phyloP scores from a whole-genome alignment of 1,140 invertebrate genomes.

The Ooceraea biroi region DNA sequence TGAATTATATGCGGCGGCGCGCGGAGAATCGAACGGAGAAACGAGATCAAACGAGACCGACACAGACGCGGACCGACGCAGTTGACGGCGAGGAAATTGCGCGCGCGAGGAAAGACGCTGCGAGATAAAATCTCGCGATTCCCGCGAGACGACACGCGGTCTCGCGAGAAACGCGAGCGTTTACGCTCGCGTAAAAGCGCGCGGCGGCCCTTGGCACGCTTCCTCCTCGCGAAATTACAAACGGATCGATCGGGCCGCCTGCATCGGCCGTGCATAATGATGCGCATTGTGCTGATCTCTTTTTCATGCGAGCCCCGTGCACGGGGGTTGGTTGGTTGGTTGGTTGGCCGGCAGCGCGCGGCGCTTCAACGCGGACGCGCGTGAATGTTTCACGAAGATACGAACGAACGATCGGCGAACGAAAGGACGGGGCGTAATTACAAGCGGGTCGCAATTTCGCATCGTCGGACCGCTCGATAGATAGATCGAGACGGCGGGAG shows the following conservation, averaged over 20 bases:
- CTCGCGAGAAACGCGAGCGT: slow-evolving; percentile 8
- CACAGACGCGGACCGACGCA: slow-evolving; percentile 25
- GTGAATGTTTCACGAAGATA: slow-evolving; percentile 56
- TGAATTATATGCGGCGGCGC: background rate
- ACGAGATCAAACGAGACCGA: background rate
- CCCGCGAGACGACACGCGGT: background rate
- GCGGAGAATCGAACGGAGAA: background rate
- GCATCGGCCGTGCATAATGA: slow-evolving; percentile 37
- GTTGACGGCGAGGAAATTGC: slow-evolving; percentile 1
- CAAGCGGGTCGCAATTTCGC: slow-evolving; percentile 48
- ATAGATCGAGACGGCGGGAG: slow-evolving; percentile 45
- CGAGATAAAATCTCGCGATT: slow-evolving; percentile 4
- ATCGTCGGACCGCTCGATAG: slow-evolving; percentile 51
- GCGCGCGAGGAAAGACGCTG: no score
- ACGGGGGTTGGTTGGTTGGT: background rate
- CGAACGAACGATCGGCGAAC: slow-evolving; percentile 5
- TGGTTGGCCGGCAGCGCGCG: background rate
- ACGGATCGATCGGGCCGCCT: slow-evolving; percentile 36
- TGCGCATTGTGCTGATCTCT: slow-evolving; percentile 62
- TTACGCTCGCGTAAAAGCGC: no score
- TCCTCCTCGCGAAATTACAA: slow-evolving; percentile 55
- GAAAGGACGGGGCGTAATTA: slow-evolving; percentile 52
- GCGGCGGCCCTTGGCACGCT: slow-evolving; percentile 58
- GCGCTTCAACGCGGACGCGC: slow-evolving; percentile 8
- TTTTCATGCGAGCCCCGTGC: slow-evolving; percentile 34